These are phyloP conservation scores for Esox lucius DNA, from an alignment of 2,797 vertebrate species.

Conservation along the genomic window DNA sequence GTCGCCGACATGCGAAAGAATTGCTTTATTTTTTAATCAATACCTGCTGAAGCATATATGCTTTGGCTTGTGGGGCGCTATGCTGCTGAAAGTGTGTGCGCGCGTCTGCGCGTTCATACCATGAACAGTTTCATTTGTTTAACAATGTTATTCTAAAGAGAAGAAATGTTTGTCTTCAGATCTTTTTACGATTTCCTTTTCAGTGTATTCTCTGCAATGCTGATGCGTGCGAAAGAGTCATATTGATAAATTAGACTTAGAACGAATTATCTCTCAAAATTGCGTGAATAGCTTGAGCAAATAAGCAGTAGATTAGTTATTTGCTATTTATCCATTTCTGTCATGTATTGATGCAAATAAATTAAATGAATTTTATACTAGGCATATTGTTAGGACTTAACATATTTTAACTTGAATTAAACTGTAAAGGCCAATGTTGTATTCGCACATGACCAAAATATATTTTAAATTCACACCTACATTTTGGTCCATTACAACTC, in stretches of 20 bases:
- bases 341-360: background rate
- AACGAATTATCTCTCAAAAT: background rate
- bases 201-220: background rate
- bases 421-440: too few relatives aligned
- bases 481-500: too few relatives aligned
- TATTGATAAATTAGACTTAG: background rate
- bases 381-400: background rate
- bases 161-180: background rate
- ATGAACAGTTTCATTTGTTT: background rate
- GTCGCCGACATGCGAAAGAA: conserved; percentile 36
- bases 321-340: background rate
- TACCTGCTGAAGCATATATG: conserved; percentile 32
- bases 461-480: background rate
- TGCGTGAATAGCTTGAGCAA: background rate
- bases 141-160: too few relatives aligned
- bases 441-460: background rate
- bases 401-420: too few relatives aligned
- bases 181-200: background rate
- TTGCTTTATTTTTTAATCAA: conserved; percentile 37
- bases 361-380: background rate
- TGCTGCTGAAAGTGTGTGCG: conserved; percentile 40
- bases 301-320: background rate
- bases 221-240: background rate
- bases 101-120: conserved; percentile 13
- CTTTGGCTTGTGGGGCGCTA: conserved; percentile 40